Evolutionary conservation across 2,888 invertebrate genomes (phyloP), one percentile per base, ranked within the genome.

Genomic region (Cerastis rubricosa): DNA sequence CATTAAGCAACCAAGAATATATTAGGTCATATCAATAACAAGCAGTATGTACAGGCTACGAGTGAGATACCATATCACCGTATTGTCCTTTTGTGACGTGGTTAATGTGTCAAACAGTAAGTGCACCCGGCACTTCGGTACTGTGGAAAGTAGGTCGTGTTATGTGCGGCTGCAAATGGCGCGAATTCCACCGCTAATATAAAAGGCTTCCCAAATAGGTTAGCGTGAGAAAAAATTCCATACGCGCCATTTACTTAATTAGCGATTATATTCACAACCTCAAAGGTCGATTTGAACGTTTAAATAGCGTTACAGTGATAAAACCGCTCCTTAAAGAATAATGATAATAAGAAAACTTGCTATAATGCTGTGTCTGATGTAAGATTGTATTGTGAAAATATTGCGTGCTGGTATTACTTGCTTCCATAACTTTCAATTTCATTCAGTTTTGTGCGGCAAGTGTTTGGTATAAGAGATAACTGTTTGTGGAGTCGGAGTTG

Each of bases 81-180:
- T 74, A 80, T 71, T 84, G 74, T 79, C 70, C 72, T 66, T 84
- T 78, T 73, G 80, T 84, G 86, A 64, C 80, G 71, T 74, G 61
- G 47, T 66, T 68, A 74, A 83, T 85, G 85, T 83, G 83, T 84
- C 87, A 82, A 87, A 81, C 89, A 87, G 90, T 81, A 77, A 88
- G 74, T 84, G 81, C 81, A 87, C 74, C 71, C 82, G 76, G 78
- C 89, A 89, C 90, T 79, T 84, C 82, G 83, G 79, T 87, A 88
- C 91, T 92, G 92, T 92, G 91, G 91, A 92, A 96, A 92, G 87
- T 95, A 92, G 96, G 95, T 95, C 96, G 91, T 92, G 92, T 92
- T 92, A 90, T 90, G 91, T 90, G 87, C 81, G 89, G 83, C 85
- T 86, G 89, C 90, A 90, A 91, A 91, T 90, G 90, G 91, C 90